Base-by-base conservation (phyloP, 2,113 vertebrate species). In the Poecile atricapillus region DNA sequence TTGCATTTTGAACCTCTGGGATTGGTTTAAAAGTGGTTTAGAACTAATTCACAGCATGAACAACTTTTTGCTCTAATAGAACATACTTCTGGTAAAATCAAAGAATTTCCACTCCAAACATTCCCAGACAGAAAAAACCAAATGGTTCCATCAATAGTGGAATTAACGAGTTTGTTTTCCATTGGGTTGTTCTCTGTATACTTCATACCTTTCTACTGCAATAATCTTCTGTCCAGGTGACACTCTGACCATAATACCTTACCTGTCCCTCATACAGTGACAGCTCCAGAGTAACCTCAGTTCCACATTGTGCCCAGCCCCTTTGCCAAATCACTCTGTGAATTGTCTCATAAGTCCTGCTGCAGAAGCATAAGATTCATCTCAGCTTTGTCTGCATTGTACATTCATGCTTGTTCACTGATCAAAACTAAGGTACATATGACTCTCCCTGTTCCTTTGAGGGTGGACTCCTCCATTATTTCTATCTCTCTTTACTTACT, bases 1-100 rank as follows among this genome's bases (percentile, higher is more conserved):
- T 89, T 56, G 24, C 68, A n/a, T 60, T 89, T 96, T 76, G 77
- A 83, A 60, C 46, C 65, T 73, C 49, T 82, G 56, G 22, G 37
- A 68, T 19, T 11, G 28, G n/a, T 47, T 89, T 68, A 31, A 60
- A 68, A 41, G 11, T n/a, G 9, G 6, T 53, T 53, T 31, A n/a
- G 35, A 68, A 31, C 31, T 78, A 59, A 71, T 47, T 75, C 60
- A 67, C 11, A 5, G 4, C 0, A 0, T 25, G 30, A 87, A 58
- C 25, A 89, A 43, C 58, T 44, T 94, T 87, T 35, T 75, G 11
- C 28, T 69, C 25, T 52, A 87, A 56, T 8, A 83, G 39, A 71
- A 47, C 33, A 35, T 39, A 41, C 28, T 71, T 89, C 52, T 65
- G n/a, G n/a, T 69, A 58, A 84, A 92, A 89, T 82, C 37, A 75